Percentiles rank a stretch among this genome's conserved stretches.
Evolutionary conservation across 64 coral and sea anemone species (phyloP).

Genomic region (Acropora tenuis): DNA sequence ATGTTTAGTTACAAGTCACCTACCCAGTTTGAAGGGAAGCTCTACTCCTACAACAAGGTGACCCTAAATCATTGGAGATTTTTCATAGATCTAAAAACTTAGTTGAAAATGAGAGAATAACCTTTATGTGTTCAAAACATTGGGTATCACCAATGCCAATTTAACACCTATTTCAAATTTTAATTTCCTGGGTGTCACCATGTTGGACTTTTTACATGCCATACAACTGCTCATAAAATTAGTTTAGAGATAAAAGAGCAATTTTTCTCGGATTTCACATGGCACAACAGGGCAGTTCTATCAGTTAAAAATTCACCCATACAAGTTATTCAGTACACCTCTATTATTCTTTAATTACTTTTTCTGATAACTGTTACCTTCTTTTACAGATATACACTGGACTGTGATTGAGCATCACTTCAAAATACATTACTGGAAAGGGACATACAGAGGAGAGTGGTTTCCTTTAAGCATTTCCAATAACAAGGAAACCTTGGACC

Average conservation of each 20-base stretch:
- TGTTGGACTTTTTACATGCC: neutral
- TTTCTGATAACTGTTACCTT: neutral
- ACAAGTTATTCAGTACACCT: neutral
- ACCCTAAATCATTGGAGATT: no score
- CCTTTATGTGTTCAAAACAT: no score
- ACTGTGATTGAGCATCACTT: neutral
- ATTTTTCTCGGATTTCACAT: neutral
- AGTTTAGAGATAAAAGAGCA: neutral
- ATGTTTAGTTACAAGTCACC: no score
- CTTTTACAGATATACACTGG: conserved; percentile 59
- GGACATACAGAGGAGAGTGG: conserved; percentile 11
- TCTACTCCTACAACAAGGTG: neutral
- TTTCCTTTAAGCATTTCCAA: neutral
- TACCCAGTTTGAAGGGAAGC: neutral
- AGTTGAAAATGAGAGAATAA: no score
- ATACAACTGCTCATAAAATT: neutral
- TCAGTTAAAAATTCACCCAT: neutral
- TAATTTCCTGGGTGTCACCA: no score
- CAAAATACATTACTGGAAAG: conserved; percentile 33
- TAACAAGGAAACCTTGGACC: neutral
- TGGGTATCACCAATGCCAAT: no score
- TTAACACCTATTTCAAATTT: no score
- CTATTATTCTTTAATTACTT: neutral
- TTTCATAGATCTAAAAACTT: no score
- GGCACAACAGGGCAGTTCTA: neutral